phyloP scores from a whole-genome alignment of 2,113 vertebrate genomes.

The Pseudorhombus dupliciocellatus region DNA sequence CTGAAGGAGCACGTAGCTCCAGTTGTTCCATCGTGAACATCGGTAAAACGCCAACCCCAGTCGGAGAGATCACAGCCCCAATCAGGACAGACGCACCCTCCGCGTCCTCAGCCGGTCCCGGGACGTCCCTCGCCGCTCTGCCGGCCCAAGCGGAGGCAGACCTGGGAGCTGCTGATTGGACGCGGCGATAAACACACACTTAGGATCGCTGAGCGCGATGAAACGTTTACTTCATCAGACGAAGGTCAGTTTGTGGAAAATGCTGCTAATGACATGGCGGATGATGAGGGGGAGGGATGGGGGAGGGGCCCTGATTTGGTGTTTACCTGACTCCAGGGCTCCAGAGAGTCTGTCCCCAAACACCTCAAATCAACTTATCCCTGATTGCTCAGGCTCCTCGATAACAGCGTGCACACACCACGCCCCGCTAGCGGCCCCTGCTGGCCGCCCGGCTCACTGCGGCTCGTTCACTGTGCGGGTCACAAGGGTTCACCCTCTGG shows the following conservation, averaged over 20 bases:
- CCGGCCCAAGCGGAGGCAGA: too few species aligned
- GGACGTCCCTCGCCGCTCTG: too few species aligned
- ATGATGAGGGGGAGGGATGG: conserved; percentile 22
- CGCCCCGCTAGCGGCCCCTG: neutral
- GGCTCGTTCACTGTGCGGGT: neutral
- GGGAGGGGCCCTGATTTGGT: neutral
- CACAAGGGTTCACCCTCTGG: neutral
- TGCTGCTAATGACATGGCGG: neutral
- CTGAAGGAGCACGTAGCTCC: too few species aligned
- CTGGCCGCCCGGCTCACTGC: neutral
- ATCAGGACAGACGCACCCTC: too few species aligned
- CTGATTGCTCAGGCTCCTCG: conserved; percentile 37
- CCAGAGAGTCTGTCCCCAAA: neutral
- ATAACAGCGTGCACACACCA: conserved; percentile 17
- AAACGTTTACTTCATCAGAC: conserved; percentile 43
- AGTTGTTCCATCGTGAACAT: too few species aligned
- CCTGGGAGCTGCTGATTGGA: conserved; percentile 46
- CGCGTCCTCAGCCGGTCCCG: too few species aligned
- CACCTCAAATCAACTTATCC: conserved; percentile 25
- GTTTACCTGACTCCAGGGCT: conserved; percentile 1
- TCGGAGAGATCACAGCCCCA: too few species aligned
- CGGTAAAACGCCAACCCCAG: too few species aligned
- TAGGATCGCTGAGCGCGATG: conserved; percentile 28
- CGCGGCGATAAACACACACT: conserved; percentile 40
- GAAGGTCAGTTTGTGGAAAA: conserved; percentile 37